Percentiles rank a stretch among this genome's conserved stretches.
phyloP scores from a whole-genome alignment of 2,113 vertebrate genomes.

The Thamnaconus septentrionalis region DNA sequence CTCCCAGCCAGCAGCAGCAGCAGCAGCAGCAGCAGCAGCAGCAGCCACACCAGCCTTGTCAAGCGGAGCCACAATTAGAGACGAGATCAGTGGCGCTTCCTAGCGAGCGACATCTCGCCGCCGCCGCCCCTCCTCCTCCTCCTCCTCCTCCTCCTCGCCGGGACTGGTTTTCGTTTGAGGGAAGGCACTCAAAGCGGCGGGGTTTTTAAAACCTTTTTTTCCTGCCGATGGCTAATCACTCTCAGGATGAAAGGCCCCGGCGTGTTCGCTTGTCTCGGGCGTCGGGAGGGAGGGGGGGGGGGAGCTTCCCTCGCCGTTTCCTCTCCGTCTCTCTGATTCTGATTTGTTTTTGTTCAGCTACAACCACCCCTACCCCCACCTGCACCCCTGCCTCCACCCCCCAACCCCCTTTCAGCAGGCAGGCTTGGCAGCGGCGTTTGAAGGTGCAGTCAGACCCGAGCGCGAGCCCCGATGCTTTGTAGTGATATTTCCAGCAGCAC shows the following conservation, averaged over 20 bases:
- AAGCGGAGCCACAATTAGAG: slow-evolving; percentile 71
- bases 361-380: no score
- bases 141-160: slow-evolving; percentile 41
- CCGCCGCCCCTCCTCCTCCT: background rate
- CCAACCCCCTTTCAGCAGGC: slow-evolving; percentile 63
- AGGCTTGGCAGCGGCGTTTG: slow-evolving; percentile 70
- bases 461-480: slow-evolving; percentile 69
- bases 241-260: slow-evolving; percentile 71
- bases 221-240: slow-evolving; percentile 71
- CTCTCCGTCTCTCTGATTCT: slow-evolving; percentile 61
- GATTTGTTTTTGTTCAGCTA: slow-evolving; percentile 69
- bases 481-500: slow-evolving; percentile 77
- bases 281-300: slow-evolving; percentile 19
- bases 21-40: no score
- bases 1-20: slow-evolving; percentile 43
- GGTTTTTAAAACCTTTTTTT: slow-evolving; percentile 64
- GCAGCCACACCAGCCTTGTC: slow-evolving; percentile 58
- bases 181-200: slow-evolving; percentile 60
- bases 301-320: slow-evolving; percentile 69
- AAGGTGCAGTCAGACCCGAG: slow-evolving; percentile 73
- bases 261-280: slow-evolving; percentile 64
- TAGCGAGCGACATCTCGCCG: slow-evolving; percentile 63
- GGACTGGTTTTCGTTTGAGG: slow-evolving; percentile 64
- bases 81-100: slow-evolving; percentile 68
- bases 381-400: no score